Conservation (phyloP, 1,140 invertebrate genomes). For the Caerostris extrusa region DNA sequence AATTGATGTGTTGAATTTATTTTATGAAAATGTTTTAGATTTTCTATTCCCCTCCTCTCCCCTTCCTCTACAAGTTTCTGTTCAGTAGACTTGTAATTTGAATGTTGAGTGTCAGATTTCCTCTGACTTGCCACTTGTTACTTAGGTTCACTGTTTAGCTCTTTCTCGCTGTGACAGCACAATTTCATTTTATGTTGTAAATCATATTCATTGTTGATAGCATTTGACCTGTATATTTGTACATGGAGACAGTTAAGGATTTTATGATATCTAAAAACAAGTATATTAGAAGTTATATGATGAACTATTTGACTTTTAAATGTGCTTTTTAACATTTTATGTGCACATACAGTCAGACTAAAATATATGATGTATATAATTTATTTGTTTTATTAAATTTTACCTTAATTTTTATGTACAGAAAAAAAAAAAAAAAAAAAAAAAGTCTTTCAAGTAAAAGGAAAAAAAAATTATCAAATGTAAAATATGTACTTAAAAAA, state of each 20-base stretch:
- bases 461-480: slow-evolving; percentile 17
- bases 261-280: slow-evolving; percentile 37
- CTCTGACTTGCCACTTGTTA: slow-evolving; percentile 67
- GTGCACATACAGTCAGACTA: slow-evolving; percentile 6
- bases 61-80: slow-evolving; percentile 1
- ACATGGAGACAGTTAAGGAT: slow-evolving; percentile 58
- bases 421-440: not conserved
- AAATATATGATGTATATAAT: slow-evolving; percentile 44
- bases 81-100: slow-evolving; percentile 50
- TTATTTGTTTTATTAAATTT: slow-evolving; percentile 46
- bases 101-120: slow-evolving; percentile 55
- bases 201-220: slow-evolving; percentile 76
- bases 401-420: slow-evolving; percentile 33
- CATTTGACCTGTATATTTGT: slow-evolving; percentile 76
- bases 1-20: slow-evolving; percentile 51
- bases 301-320: slow-evolving; percentile 32
- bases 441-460: slow-evolving; percentile 42
- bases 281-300: slow-evolving; percentile 30
- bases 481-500: slow-evolving; percentile 59
- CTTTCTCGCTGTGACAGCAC: slow-evolving; percentile 75
- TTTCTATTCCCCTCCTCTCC: not conserved
- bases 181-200: slow-evolving; percentile 73
- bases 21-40: slow-evolving; percentile 22
- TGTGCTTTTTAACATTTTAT: slow-evolving; percentile 48
- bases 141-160: slow-evolving; percentile 74